A percentile compares a stretch with the other conserved stretches of the same genome.
These are phyloP conservation scores for Lutjanus erythropterus DNA, from an alignment of 2,113 vertebrate genomes.

Conservation along the genomic window DNA sequence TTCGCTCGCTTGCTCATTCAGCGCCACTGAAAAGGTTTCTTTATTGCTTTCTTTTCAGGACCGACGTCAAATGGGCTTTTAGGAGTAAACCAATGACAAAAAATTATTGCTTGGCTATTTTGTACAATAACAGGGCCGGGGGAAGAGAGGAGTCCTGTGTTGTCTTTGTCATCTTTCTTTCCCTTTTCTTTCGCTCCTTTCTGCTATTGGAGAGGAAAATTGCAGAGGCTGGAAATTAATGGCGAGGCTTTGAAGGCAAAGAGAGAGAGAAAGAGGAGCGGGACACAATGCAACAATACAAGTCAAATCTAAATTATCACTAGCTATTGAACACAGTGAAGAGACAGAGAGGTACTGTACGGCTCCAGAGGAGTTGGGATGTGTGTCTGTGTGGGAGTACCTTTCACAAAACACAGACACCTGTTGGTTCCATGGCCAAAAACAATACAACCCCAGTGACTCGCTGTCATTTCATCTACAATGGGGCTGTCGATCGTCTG, in stretches of 20 bases:
- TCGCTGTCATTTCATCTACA: slow-evolving; percentile 35
- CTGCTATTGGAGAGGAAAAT: slow-evolving; percentile 83
- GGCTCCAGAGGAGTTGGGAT: background rate
- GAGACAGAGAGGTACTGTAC: slow-evolving; percentile 70
- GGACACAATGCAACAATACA: slow-evolving; percentile 88
- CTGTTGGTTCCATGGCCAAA: slow-evolving; percentile 44
- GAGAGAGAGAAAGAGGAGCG: slow-evolving; percentile 71
- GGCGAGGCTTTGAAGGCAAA: slow-evolving; percentile 81
- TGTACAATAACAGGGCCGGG: slow-evolving; percentile 92
- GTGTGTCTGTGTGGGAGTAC: slow-evolving; percentile 71
- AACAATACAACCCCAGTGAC: slow-evolving; percentile 46
- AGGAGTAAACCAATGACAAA: slow-evolving; percentile 97
- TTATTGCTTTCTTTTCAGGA: slow-evolving; percentile 99
- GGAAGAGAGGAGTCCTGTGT: slow-evolving; percentile 88
- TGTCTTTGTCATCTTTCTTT: slow-evolving; percentile 84
- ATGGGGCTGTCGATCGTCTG: background rate
- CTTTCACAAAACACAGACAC: slow-evolving; percentile 43
- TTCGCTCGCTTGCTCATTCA: slow-evolving; percentile 91
- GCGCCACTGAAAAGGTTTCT: slow-evolving; percentile 92
- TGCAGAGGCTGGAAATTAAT: slow-evolving; percentile 93
- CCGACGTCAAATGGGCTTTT: slow-evolving; percentile 95
- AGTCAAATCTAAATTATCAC: slow-evolving; percentile 95
- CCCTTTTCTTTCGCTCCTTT: slow-evolving; percentile 61
- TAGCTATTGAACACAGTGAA: slow-evolving; percentile 88
- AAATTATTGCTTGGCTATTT: slow-evolving; percentile 96